These are phyloP conservation scores for Cyphomyrus plagiostoma DNA, from an alignment of 2,113 vertebrate genomes.

Conservation along the genomic window DNA sequence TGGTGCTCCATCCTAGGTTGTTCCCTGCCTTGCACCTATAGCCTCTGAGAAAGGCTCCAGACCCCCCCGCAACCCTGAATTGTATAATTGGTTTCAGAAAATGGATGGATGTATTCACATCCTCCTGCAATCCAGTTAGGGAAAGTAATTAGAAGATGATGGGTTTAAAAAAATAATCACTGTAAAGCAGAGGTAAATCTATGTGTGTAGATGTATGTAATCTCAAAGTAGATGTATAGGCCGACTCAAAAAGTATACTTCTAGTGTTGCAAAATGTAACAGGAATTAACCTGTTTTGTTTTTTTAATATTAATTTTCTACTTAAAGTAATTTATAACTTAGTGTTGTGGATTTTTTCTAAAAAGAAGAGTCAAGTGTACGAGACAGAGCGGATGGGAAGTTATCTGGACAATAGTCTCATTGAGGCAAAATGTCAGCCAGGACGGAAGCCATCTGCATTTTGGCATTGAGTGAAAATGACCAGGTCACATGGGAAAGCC, in stretches of 20 bases:
- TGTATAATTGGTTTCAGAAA: not conserved
- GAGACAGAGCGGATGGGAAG: not conserved
- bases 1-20: too few species aligned
- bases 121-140: too few species aligned
- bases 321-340: not conserved
- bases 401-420: conserved; percentile 13
- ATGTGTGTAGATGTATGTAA: not conserved
- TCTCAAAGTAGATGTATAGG: not conserved
- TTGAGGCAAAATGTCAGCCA: conserved; percentile 22
- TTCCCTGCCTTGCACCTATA: not conserved
- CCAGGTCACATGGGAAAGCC: not conserved
- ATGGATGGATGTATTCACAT: not conserved
- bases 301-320: not conserved
- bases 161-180: not conserved
- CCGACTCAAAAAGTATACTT: not conserved
- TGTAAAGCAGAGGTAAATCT: not conserved
- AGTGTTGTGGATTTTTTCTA: not conserved
- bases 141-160: not conserved
- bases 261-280: not conserved
- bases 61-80: not conserved
- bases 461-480: conserved; percentile 3
- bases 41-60: not conserved
- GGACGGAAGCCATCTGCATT: conserved; percentile 18
- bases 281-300: not conserved
- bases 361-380: not conserved